Conservation (phyloP, 2,888 invertebrate genomes). For the Platynereis dumerilii region DNA sequence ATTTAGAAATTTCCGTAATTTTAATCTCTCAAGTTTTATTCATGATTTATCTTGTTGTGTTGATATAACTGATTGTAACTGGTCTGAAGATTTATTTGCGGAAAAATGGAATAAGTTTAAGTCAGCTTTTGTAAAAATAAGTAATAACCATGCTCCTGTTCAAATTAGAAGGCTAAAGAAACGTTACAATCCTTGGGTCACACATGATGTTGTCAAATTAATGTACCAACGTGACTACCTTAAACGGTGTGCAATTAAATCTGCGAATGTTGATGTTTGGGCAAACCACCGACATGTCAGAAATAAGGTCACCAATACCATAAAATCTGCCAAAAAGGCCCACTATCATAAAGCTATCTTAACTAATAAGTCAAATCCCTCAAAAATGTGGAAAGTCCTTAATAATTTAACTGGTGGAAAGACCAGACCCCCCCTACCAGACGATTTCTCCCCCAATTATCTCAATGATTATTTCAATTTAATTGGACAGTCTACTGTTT, state of each 20-base stretch:
- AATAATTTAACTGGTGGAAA: neutral
- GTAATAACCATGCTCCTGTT: neutral
- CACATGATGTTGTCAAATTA: conserved; percentile 4
- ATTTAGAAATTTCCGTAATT: neutral
- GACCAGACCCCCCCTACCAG: no score
- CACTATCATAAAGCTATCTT: neutral
- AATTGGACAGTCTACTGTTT: no score
- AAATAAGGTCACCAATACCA: neutral
- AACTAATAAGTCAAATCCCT: neutral
- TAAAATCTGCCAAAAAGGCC: neutral
- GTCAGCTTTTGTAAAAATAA: neutral
- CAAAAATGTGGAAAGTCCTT: conserved; percentile 1
- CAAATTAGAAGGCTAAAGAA: neutral
- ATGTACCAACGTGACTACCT: conserved; percentile 7
- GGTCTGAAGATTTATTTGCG: neutral
- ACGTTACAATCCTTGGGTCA: neutral
- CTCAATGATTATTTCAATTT: no score
- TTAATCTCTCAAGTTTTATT: neutral
- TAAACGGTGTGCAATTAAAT: neutral
- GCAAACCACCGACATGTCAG: neutral
- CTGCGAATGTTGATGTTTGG: neutral
- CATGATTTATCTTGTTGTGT: neutral
- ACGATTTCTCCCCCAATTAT: no score
- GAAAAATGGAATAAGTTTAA: conserved; percentile 3
- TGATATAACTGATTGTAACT: neutral